Conservation (phyloP, 2,888 invertebrate species). For the Acleris laterana region DNA sequence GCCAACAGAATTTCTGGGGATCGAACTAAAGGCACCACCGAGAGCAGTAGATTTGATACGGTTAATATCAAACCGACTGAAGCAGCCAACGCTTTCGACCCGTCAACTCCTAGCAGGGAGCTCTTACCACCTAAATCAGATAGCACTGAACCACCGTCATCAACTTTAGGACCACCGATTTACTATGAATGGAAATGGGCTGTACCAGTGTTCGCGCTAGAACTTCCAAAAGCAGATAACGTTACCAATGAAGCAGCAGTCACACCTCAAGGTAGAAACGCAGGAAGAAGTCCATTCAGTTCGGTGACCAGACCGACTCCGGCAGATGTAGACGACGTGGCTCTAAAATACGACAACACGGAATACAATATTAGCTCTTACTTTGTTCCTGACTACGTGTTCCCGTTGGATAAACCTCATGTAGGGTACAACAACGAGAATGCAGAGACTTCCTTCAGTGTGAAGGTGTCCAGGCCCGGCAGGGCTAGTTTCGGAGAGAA, state of each 20-base stretch:
- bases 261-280: conserved; percentile 50
- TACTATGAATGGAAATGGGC: conserved; percentile 88
- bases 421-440: conserved; percentile 83
- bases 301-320: conserved; percentile 63
- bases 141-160: conserved; percentile 63
- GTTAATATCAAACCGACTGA: conserved; percentile 60
- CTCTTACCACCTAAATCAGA: conserved; percentile 83
- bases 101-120: conserved; percentile 60
- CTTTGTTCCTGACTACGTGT: conserved; percentile 85
- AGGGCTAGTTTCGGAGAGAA: conserved; percentile 84
- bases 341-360: conserved; percentile 56
- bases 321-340: conserved; percentile 52
- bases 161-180: conserved; percentile 86
- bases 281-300: conserved; percentile 66
- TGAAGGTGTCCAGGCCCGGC: conserved; percentile 77
- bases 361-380: conserved; percentile 85
- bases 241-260: conserved; percentile 54
- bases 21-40: conserved; percentile 58
- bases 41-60: conserved; percentile 58
- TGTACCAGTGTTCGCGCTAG: conserved; percentile 83
- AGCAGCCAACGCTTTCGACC: conserved; percentile 35
- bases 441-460: conserved; percentile 85
- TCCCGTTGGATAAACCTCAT: conserved; percentile 84
- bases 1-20: conserved; percentile 58
- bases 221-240: conserved; percentile 80